Conservation (phyloP, 2,113 vertebrate genomes). For the Pituophis catenifer region DNA sequence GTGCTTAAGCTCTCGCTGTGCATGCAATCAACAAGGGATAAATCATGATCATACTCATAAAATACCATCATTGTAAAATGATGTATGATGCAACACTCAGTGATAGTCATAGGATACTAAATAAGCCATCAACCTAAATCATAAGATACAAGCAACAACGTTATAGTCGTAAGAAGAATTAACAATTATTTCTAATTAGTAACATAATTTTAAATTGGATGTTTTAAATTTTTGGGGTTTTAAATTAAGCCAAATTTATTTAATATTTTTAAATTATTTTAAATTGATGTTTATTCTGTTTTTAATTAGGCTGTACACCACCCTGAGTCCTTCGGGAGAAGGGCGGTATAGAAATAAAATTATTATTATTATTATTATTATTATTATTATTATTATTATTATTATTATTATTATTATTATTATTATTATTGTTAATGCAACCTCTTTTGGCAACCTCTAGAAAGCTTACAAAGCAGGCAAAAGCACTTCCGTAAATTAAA, state of each 20-base stretch:
- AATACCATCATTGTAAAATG: neutral
- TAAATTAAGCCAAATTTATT: too few species aligned
- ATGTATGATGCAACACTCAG: neutral
- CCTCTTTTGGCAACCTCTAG: neutral
- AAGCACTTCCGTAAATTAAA: neutral
- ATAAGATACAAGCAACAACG: neutral
- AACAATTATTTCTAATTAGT: neutral
- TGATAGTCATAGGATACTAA: neutral
- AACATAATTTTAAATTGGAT: too few species aligned
- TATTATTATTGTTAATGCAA: neutral
- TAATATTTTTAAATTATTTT: too few species aligned
- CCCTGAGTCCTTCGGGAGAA: too few species aligned
- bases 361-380: too few species aligned
- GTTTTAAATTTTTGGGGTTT: too few species aligned
- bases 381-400: too few species aligned
- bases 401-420: too few species aligned
- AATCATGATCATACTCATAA: neutral
- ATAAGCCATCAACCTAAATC: neutral
- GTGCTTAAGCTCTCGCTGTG: neutral
- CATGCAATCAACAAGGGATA: neutral
- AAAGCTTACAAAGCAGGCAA: neutral
- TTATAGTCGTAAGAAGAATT: neutral
- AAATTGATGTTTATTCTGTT: too few species aligned
- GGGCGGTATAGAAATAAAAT: too few species aligned
- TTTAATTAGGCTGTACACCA: too few species aligned